A percentile compares a stretch with the other conserved stretches of the same genome.
Evolutionary conservation across 2,888 invertebrate species (phyloP).

Genomic region (Philopedon plagiatum): DNA sequence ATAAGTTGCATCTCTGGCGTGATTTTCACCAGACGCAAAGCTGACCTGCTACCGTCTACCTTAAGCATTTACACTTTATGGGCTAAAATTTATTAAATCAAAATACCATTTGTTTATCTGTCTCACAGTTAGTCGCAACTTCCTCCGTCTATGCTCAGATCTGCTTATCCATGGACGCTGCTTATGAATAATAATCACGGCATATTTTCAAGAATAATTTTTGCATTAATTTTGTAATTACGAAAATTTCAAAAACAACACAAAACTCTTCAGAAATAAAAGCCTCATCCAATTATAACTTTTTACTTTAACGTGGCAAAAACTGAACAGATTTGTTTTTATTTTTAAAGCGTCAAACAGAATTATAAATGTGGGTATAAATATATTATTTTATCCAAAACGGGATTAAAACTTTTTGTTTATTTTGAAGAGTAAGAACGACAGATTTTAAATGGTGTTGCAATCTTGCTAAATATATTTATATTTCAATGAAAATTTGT

Average conservation of each 20-base stretch:
- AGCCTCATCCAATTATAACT: conserved; percentile 13
- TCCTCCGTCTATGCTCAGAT: too few species aligned
- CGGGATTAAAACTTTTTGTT: conserved; percentile 5
- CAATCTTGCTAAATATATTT: neutral
- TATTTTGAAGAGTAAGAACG: conserved; percentile 15
- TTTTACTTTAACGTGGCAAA: conserved; percentile 9
- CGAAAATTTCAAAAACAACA: neutral
- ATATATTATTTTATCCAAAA: conserved; percentile 13
- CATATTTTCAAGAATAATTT: neutral
- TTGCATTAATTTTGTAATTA: conserved; percentile 4
- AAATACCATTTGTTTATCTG: too few species aligned
- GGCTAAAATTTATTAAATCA: too few species aligned
- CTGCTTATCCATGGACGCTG: too few species aligned
- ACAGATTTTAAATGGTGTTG: conserved; percentile 6
- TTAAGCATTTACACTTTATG: too few species aligned
- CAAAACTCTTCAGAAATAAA: conserved; percentile 3
- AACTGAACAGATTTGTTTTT: conserved; percentile 13
- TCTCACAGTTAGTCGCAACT: too few species aligned
- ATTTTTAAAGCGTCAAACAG: conserved; percentile 11
- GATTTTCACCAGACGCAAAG: too few species aligned
- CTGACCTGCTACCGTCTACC: too few species aligned
- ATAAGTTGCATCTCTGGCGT: too few species aligned
- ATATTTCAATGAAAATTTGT: neutral
- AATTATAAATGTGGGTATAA: conserved; percentile 18
- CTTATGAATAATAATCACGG: too few species aligned